phyloP scores from a whole-genome alignment of 2,113 vertebrate species.

The Hemiprocne comata region DNA sequence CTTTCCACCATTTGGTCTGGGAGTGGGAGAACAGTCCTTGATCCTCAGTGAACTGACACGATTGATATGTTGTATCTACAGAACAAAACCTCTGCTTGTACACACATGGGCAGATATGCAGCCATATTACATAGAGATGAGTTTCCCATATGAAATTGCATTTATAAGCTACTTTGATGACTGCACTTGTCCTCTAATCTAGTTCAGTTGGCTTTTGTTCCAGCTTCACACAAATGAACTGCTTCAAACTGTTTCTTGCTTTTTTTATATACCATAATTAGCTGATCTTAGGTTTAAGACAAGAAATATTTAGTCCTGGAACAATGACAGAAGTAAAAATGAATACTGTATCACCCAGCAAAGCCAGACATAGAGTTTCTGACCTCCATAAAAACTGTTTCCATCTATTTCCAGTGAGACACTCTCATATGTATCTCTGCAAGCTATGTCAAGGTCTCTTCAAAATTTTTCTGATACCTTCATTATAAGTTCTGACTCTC shows the following conservation, averaged over 20 bases:
- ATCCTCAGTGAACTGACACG: background rate
- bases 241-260: background rate
- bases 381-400: conserved; percentile 41
- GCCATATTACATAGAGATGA: background rate
- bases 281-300: background rate
- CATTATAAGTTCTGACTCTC: background rate
- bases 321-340: conserved; percentile 48
- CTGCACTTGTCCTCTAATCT: background rate
- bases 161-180: background rate
- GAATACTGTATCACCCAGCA: conserved; percentile 1
- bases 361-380: conserved; percentile 31
- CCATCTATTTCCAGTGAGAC: conserved; percentile 33
- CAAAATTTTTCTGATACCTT: conserved; percentile 31
- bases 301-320: conserved; percentile 27
- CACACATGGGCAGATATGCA: background rate
- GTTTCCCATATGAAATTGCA: background rate
- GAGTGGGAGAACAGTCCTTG: background rate
- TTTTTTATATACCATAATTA: background rate
- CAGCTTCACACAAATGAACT: background rate
- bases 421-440: conserved; percentile 26
- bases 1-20: background rate
- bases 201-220: background rate
- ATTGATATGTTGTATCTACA: background rate
- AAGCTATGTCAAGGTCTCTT: conserved; percentile 31
- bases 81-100: background rate